Conservation (phyloP, 2,113 vertebrate species). For the Cheilinus undulatus region DNA sequence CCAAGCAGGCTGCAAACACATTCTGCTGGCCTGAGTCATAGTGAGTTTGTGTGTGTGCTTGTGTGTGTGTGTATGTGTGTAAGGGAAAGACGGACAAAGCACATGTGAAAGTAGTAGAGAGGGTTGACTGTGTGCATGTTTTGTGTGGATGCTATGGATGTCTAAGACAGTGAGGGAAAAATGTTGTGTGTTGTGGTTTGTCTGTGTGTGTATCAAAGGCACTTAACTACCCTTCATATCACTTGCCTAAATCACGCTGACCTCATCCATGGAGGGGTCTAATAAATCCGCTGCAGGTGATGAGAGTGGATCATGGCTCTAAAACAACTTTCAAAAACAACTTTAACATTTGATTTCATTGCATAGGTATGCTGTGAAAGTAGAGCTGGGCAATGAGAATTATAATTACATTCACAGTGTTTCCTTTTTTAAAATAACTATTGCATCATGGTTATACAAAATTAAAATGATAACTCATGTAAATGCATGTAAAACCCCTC, state of each 20-base stretch:
- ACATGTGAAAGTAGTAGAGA: conserved; percentile 27
- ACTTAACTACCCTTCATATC: conserved; percentile 61
- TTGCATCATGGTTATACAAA: no score
- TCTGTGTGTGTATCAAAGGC: conserved; percentile 35
- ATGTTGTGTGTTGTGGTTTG: conserved; percentile 9
- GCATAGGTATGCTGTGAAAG: conserved; percentile 52
- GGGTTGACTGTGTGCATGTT: conserved; percentile 18
- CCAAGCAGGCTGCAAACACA: conserved; percentile 69
- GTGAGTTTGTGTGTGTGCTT: conserved; percentile 32
- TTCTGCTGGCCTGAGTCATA: conserved; percentile 73
- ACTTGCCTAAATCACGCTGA: conserved; percentile 56
- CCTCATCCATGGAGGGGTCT: conserved; percentile 67
- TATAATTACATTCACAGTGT: no score
- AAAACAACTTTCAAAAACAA: conserved; percentile 60
- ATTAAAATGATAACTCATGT: no score
- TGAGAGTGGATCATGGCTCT: conserved; percentile 53
- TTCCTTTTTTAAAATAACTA: no score
- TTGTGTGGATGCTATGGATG: not conserved
- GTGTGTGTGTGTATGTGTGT: conserved; percentile 32
- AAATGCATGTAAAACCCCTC: no score
- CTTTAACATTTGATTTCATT: conserved; percentile 61
- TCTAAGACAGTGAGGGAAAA: not conserved
- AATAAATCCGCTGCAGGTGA: conserved; percentile 75
- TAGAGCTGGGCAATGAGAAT: conserved; percentile 19
- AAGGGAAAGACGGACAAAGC: conserved; percentile 8